Evolutionary conservation across 2,888 invertebrate genomes (phyloP), one percentile per base, ranked within the genome.

Genomic region (Unio pictorum): DNA sequence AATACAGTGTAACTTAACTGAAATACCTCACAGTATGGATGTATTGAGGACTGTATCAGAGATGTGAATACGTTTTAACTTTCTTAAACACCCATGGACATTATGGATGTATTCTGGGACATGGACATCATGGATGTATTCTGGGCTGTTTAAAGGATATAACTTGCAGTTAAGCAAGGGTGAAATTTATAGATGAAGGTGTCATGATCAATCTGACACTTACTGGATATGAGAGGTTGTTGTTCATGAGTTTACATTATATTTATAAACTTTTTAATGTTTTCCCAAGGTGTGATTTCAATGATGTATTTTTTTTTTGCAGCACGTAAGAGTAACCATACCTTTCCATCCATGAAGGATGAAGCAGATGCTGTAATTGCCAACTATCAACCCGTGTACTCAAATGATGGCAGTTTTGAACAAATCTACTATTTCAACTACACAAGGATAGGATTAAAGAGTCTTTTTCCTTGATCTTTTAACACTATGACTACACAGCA

Each of bases 271-370:
- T 20, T 18, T 17, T 28, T 17, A 57, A 28, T 55, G 8, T 58
- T 17, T 60, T 45, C 4, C 26, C 54, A 11, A 64, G 15, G 28
- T 26, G 5, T 65, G 23, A 26, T 55, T 11, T 57, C 56, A 61
- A n/a, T 67, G 64, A 0, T 58, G 59, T 64, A 34, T 28, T 55
- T 54, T 55, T 61, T 54, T 55, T 61, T 80, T 80, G 26, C 79
- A 87, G 88, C 86, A 1, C 76, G 86, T 45, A 84, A 83, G 67
- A 88, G 83, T 69, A 59, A 61, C 5, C 86, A 88, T 75, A 75
- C 71, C 30, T 88, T 86, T 71, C 75, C 76, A 4, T 74, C 68
- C 61, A 20, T 78, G 20, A 56, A 81, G 18, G 71, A 67, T 18
- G 86, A 84, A 68, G 77, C 76, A 18, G 67, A 68, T 1, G 73